Conservation (phyloP, 2,113 vertebrate species). For the Toxostoma redivivum region DNA sequence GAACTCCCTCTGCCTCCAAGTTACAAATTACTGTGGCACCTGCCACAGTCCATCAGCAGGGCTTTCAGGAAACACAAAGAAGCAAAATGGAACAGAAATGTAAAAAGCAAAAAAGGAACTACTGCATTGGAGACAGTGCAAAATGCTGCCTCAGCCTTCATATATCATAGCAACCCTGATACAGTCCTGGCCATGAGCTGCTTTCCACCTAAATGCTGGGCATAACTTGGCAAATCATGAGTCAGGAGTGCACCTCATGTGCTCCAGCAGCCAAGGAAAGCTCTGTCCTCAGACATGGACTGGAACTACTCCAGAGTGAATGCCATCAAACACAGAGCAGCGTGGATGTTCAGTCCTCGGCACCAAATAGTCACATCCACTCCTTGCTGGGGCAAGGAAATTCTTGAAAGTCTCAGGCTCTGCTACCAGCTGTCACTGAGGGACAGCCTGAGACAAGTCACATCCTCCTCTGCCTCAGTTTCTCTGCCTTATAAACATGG, state of each 20-base stretch:
- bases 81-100: neutral
- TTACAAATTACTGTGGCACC: neutral
- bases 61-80: neutral
- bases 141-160: neutral
- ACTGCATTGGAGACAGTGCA: neutral
- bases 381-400: neutral
- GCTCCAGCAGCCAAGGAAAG: neutral
- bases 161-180: neutral
- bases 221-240: neutral
- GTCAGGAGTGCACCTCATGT: neutral
- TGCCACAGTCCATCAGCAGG: neutral
- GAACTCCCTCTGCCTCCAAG: neutral
- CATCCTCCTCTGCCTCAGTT: neutral
- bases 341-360: neutral
- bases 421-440: neutral
- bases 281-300: neutral
- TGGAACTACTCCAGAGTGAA: neutral
- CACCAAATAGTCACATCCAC: neutral
- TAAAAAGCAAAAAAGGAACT: neutral
- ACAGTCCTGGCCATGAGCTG: neutral
- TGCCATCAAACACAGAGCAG: neutral
- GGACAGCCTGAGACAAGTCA: neutral
- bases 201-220: neutral
- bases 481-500: neutral
- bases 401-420: neutral